Percentiles rank a stretch among this genome's conserved stretches.
These are phyloP conservation scores for Spheniscus mendiculus DNA, from an alignment of 2,113 vertebrate genomes.

Conservation along the genomic window DNA sequence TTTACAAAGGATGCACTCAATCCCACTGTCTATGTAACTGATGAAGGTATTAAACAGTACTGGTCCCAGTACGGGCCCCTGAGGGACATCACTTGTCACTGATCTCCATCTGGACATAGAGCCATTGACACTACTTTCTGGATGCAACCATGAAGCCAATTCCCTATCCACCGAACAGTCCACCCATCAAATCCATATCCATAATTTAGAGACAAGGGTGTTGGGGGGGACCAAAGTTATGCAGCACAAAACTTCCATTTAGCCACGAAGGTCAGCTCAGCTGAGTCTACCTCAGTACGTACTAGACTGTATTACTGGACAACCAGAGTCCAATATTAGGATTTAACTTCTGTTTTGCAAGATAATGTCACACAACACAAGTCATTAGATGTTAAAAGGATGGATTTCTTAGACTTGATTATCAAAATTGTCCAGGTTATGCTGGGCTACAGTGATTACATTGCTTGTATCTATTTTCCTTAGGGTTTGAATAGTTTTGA, in stretches of 20 bases:
- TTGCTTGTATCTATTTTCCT: background rate
- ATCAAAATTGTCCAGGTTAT: background rate
- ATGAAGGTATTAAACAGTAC: background rate
- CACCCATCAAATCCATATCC: background rate
- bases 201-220: background rate
- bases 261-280: background rate
- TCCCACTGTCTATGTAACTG: background rate
- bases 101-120: background rate
- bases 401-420: background rate
- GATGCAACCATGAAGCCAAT: background rate
- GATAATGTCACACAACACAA: background rate
- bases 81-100: background rate
- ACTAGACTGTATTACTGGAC: background rate
- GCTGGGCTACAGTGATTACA: background rate
- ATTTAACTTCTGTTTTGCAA: background rate
- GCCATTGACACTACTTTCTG: background rate
- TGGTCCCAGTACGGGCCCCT: background rate
- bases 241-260: background rate
- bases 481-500: background rate
- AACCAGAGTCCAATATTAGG: background rate
- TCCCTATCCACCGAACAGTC: background rate
- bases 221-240: background rate
- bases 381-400: background rate
- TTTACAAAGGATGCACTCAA: background rate
- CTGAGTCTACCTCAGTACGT: background rate